Evolutionary conservation across 1,140 invertebrate genomes (phyloP), one percentile per base, ranked within the genome.

Genomic region (Drosophila saltans): DNA sequence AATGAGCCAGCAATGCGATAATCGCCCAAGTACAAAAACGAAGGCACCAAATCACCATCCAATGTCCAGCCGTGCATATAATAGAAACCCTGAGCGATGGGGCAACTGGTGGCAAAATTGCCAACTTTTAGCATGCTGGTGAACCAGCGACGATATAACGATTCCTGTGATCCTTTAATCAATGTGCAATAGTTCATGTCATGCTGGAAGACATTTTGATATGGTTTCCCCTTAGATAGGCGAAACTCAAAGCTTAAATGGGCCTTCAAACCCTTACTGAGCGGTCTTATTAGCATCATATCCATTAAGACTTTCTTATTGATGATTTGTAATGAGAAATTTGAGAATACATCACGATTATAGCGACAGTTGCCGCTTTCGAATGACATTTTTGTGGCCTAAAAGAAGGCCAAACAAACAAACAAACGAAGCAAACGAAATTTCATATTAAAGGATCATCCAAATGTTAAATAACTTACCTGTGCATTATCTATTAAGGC

Each of bases 21-120:
- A 66, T 91, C 90, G 1, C 90, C 90, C 1, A 91, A 7, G 33
- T 91, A 86, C 0, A 91, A 41, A 61, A 89, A 91, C 1, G 80
- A 78, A 0, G 90, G 90, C 21, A 91, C 59, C 5, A 78, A 56
- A 24, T 41, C 63, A 1, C 64, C 69, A 43, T 79, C 77, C 26
- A 86, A 66, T 8, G 65, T 66, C 84, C 84, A 91, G 8, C 63
- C 73, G 1, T 79, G 65, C 3, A 91, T 6, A 41, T 89, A 91
- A 8, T 89, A 91, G 57, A 81, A 78, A 24, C 81, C 90, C 11
- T 8, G 26, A 0, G 30, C 5, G 3, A 91, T 78, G 0, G 89
- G 90, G 59, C 90, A 91, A 36, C 78, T 90, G 1, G 61, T 72
- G 9, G 83, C 73, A 40, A 91, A 84, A 60, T 91, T 91, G 7